Base-by-base conservation (phyloP, 1,140 invertebrate species). In the Tribolium madens region DNA sequence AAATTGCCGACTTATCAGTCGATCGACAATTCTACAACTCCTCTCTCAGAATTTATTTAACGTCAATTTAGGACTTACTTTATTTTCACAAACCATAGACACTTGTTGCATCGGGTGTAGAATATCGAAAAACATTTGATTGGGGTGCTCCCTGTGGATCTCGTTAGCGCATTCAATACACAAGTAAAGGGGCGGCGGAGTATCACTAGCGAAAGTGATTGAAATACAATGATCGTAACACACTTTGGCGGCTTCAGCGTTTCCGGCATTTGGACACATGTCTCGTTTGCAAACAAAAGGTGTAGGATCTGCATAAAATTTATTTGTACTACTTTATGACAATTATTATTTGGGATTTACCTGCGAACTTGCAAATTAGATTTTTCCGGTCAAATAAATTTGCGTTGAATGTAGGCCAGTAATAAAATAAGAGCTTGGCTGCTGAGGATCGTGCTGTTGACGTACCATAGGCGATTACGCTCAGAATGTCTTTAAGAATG, bases 321-420 rank as follows among this genome's bases (percentile, higher is more conserved):
- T 48, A 57, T 68, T 21, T 10, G 1, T 47, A 42, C 33, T 5
- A 31, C 1, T 60, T 36, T 17, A 3, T 13, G 6, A 57, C 10
- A 52, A 52, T n/a, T n/a, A 73, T 13, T 7, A 13, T 73, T 18
- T n/a, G 1, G 18, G 5, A 21, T 46, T 89, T 85, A 97, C 96
- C 95, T 76, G 94, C 92, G 84, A 97, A 93, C 88, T 96, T 97
- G 78, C 96, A 93, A 68, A 97, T 92, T 33, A 97, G 90, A 0
- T 94, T 93, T 83, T 95, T 94, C 50, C 96, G 89, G 85, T 99
- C 97, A 82, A 97, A 95, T 1, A 97, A 90, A 83, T 95, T 95
- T 13, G 97, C 94, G 88, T 98, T 98, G 80, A 99, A 94, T 1
- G 97, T 94, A n/a, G 98, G 98, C 97, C 98, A 99, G 86, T 99